These are phyloP conservation scores for Diorhabda elongata DNA, from an alignment of 1,140 invertebrate genomes.

Conservation along the genomic window DNA sequence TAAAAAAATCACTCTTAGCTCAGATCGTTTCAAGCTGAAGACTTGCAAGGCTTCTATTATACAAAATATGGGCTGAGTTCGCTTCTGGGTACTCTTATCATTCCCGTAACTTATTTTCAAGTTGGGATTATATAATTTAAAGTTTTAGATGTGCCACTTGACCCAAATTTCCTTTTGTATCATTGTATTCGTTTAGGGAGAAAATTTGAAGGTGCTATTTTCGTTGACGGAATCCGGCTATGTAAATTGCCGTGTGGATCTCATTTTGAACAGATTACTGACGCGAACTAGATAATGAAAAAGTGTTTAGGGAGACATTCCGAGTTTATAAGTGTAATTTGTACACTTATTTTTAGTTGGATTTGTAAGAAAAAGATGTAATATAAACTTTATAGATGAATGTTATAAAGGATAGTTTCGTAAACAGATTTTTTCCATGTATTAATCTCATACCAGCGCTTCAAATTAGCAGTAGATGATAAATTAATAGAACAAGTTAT, in stretches of 20 bases:
- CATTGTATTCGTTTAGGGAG: constrained; percentile 27
- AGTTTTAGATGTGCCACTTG: constrained; percentile 33
- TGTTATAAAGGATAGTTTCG: too few species aligned
- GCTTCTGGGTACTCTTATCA: neutral
- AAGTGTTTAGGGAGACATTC: neutral
- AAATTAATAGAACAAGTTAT: too few species aligned
- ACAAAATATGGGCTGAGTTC: neutral
- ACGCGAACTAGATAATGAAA: neutral
- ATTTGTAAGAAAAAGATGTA: too few species aligned
- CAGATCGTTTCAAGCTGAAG: too few species aligned
- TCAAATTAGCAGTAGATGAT: too few species aligned
- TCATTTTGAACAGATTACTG: neutral
- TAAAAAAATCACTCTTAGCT: too few species aligned
- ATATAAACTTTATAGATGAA: too few species aligned
- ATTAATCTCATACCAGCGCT: too few species aligned
- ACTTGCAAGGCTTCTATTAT: too few species aligned
- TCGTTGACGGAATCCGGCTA: constrained; percentile 12
- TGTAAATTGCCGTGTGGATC: constrained; percentile 16
- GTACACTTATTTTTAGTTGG: too few species aligned
- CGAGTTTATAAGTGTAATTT: neutral
- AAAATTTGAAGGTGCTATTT: constrained; percentile 26
- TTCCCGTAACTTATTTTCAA: constrained; percentile 26
- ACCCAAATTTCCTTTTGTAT: constrained; percentile 33
- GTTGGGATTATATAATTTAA: constrained; percentile 34
- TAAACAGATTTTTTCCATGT: too few species aligned